Base-by-base conservation (phyloP, 2,888 invertebrate species). In the Cosmia pyralina region DNA sequence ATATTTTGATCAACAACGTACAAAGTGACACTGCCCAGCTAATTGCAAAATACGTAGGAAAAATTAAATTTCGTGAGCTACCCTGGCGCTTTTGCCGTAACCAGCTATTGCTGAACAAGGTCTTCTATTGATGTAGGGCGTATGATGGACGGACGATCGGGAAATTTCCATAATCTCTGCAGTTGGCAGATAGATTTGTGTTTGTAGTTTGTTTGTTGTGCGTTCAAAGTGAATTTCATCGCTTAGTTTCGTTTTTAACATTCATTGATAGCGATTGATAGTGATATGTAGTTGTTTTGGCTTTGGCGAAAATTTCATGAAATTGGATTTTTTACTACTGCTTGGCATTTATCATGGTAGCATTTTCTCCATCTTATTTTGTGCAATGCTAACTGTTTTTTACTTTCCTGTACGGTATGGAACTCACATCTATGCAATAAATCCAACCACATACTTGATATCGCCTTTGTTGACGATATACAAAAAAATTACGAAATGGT, bases 131-230 rank as follows among this genome's bases (percentile, higher is more conserved):
- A 58, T 44, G n/a, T n/a, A 64, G 15, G 64, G n/a, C 34, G 5
- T 67, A 67, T 44, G 34, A 58, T 38, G 44, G 50, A 74, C 77
- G 58, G 28, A 38, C 44, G 34, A 50, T 38, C 17, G 57, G 34
- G 5, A 52, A 15, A 74, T 74, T 76, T 76, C 69, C 74, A 74
- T 76, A 58, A 76, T 52, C 19, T 28, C 58, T 74, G 77, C 44
- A 50, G 48, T 58, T 67, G 77, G 44, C 77, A 58, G 68, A 58
- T 28, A 76, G 50, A 76, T 76, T 74, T 58, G 57, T 50, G 76
- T 34, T 46, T 13, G 28, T 28, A 15, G 48, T 68, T 74, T 50
- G 28, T 64, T 63, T 50, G 10, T 13, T 22, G 44, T 44, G 62
- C 28, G 34, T 52, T 72, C 34, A 22, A 8, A n/a, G 13, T 53